These are phyloP conservation scores for Chlamydotis undulata DNA, from an alignment of 2,113 vertebrate species.

Conservation along the genomic window DNA sequence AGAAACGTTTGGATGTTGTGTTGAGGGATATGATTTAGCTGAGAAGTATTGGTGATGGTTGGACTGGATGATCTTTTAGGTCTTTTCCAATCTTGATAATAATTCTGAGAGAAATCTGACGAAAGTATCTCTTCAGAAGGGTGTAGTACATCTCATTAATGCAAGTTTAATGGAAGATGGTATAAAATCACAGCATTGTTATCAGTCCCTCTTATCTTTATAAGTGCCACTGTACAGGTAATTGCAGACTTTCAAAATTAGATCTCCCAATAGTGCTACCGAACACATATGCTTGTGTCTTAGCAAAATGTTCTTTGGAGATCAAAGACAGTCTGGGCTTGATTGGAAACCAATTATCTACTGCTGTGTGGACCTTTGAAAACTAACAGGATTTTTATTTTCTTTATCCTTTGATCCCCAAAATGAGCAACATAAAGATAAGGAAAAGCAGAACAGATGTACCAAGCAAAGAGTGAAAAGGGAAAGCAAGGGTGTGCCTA, in stretches of 20 bases:
- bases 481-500: background rate
- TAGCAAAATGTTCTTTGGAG: conserved; percentile 4
- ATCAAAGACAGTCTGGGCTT: conserved; percentile 43
- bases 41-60: too few relatives aligned
- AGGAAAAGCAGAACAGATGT: background rate
- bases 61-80: too few relatives aligned
- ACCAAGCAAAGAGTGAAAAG: background rate
- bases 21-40: too few relatives aligned
- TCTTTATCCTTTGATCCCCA: conserved; percentile 33
- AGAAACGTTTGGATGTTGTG: too few relatives aligned
- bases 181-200: background rate
- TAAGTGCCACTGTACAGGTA: conserved; percentile 19
- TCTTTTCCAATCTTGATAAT: too few relatives aligned
- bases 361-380: conserved; percentile 26
- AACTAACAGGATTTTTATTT: conserved; percentile 48
- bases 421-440: background rate
- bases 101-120: background rate
- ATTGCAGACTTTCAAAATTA: background rate
- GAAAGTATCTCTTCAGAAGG: background rate
- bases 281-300: background rate
- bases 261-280: background rate
- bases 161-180: background rate
- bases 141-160: background rate
- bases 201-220: background rate
- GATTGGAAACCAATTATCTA: conserved; percentile 59